These are phyloP conservation scores for Thecophora atra DNA, from an alignment of 2,888 invertebrate species.

Conservation along the genomic window DNA sequence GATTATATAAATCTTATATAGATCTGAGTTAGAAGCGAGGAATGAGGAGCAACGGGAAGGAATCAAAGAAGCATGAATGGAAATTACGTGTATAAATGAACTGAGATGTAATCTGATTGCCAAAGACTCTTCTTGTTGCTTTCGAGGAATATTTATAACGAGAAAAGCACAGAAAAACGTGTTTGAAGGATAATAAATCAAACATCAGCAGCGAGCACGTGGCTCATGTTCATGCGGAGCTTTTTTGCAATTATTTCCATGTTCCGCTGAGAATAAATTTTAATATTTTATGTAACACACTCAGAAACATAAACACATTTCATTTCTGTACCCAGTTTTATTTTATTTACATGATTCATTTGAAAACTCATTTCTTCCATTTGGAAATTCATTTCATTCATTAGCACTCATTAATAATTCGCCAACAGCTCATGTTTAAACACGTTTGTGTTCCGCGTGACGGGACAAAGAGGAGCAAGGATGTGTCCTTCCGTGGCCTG, in stretches of 20 bases:
- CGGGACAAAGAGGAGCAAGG: background rate
- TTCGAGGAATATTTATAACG: background rate
- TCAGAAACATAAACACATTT: background rate
- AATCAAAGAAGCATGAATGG: too few relatives aligned
- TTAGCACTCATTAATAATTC: slow-evolving; percentile 2
- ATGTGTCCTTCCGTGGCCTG: background rate
- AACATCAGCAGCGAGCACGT: background rate
- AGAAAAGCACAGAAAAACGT: background rate
- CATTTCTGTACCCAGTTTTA: background rate
- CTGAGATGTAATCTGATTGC: too few relatives aligned
- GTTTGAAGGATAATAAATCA: background rate
- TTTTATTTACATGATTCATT: background rate
- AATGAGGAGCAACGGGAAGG: too few relatives aligned
- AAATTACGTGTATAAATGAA: too few relatives aligned
- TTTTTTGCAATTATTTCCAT: too few relatives aligned
- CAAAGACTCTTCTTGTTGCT: too few relatives aligned
- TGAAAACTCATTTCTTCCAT: background rate
- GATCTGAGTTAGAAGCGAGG: too few relatives aligned
- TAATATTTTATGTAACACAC: background rate
- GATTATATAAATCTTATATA: too few relatives aligned
- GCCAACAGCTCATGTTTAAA: background rate
- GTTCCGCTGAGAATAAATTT: background rate
- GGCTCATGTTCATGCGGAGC: background rate
- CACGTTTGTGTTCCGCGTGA: background rate
- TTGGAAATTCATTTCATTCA: background rate